Evolutionary conservation across 2,888 invertebrate species (phyloP).

Genomic region (Calameuta filiformis): DNA sequence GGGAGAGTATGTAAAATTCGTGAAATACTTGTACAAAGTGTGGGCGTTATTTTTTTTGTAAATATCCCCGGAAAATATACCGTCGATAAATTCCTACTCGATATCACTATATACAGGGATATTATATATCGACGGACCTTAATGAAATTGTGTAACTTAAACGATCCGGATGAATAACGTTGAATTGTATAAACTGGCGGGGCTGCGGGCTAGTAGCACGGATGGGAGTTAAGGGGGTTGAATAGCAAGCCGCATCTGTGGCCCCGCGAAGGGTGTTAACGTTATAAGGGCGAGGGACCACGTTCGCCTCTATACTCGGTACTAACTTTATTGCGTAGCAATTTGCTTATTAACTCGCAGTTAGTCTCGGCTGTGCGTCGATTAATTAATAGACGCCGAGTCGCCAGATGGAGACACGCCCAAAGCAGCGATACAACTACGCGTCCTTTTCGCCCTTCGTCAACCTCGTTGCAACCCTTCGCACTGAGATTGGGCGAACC

Average conservation of each 20-base stretch:
- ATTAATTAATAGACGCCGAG: constrained; percentile 62
- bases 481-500: constrained; percentile 34
- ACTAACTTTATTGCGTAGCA: constrained; percentile 64
- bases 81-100: neutral
- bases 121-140: neutral
- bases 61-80: neutral
- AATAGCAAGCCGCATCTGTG: constrained; percentile 64
- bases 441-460: constrained; percentile 16
- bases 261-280: constrained; percentile 63
- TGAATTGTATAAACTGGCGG: constrained; percentile 53
- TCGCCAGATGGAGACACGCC: constrained; percentile 58
- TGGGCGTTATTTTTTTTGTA: neutral
- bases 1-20: neutral
- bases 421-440: constrained; percentile 15
- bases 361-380: constrained; percentile 64
- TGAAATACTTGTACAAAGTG: neutral
- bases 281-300: constrained; percentile 52
- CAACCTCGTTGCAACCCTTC: constrained; percentile 27
- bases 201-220: constrained; percentile 29
- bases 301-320: constrained; percentile 38
- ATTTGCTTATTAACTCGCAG: constrained; percentile 67
- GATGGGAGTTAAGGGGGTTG: constrained; percentile 31
- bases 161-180: constrained; percentile 58
- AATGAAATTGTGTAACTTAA: constrained; percentile 10
- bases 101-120: neutral